phyloP scores from a whole-genome alignment of 1,140 invertebrate genomes.

The Hylaeus anthracinus region DNA sequence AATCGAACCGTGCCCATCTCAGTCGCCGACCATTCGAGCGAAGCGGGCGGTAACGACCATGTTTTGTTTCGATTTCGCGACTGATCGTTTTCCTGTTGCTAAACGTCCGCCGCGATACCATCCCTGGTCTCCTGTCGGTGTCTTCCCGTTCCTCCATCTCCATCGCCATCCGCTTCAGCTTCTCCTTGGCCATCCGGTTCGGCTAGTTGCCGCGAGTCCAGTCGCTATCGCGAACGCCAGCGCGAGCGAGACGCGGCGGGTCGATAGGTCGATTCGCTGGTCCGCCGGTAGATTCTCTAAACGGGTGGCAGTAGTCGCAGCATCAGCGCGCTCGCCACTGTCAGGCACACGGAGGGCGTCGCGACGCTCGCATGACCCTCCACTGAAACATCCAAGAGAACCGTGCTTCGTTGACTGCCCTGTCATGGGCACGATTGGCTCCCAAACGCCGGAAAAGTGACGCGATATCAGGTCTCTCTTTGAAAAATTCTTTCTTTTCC shows the following conservation, averaged over 20 bases:
- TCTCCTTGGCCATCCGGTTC: background rate
- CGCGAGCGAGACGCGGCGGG: background rate
- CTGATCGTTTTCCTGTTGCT: background rate
- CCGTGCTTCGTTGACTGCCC: background rate
- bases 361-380: constrained; percentile 71
- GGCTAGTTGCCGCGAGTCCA: background rate
- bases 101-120: background rate
- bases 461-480: too few species aligned
- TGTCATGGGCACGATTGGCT: background rate
- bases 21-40: background rate
- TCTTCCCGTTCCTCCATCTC: background rate
- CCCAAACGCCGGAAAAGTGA: too few species aligned
- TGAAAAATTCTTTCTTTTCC: too few species aligned
- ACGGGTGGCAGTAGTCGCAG: constrained; percentile 52
- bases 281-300: constrained; percentile 47
- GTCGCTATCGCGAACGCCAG: background rate
- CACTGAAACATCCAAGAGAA: constrained; percentile 71
- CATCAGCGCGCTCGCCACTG: constrained; percentile 61
- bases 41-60: background rate
- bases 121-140: background rate
- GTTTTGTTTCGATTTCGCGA: background rate
- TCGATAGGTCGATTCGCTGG: background rate
- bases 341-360: constrained; percentile 64
- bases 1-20: too few species aligned
- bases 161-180: background rate